Evolutionary conservation across 2,888 invertebrate genomes (phyloP).

Genomic region (Caenorhabditis macrosperma): DNA sequence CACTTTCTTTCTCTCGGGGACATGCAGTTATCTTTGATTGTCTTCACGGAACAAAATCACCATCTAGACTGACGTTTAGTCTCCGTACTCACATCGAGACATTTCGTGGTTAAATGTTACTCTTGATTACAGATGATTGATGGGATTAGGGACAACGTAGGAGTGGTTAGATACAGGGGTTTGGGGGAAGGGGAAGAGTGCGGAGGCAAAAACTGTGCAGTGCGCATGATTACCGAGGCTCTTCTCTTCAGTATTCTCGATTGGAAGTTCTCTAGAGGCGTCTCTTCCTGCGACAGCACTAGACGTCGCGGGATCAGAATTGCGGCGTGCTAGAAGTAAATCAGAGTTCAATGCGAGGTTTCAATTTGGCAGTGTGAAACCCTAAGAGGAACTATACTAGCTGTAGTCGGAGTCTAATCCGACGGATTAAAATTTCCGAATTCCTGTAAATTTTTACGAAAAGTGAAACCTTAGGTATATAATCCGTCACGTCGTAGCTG

Average conservation of each 20-base stretch:
- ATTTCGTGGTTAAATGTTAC: slow-evolving; percentile 26
- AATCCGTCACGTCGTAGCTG: slow-evolving; percentile 49
- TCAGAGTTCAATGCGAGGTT: slow-evolving; percentile 40
- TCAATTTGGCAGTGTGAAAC: slow-evolving; percentile 22
- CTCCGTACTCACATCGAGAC: slow-evolving; percentile 14
- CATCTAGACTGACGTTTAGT: slow-evolving; percentile 11
- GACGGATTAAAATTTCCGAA: slow-evolving; percentile 26
- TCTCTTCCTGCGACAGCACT: slow-evolving; percentile 30
- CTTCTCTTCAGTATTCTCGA: slow-evolving; percentile 49
- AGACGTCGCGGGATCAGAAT: slow-evolving; percentile 49
- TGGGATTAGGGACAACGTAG: slow-evolving; percentile 36
- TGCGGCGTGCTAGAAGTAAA: slow-evolving; percentile 46
- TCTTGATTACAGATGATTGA: slow-evolving; percentile 14
- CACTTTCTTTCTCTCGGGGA: no score
- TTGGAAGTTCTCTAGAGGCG: slow-evolving; percentile 39
- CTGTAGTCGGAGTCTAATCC: slow-evolving; percentile 24
- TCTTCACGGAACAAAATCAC: background rate
- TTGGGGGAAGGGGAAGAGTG: background rate
- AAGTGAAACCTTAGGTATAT: slow-evolving; percentile 46
- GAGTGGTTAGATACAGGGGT: slow-evolving; percentile 17
- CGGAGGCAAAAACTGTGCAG: background rate
- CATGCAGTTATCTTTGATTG: no score
- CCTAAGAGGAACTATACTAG: slow-evolving; percentile 39
- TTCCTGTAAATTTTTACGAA: slow-evolving; percentile 12
- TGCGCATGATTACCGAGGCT: slow-evolving; percentile 38